phyloP scores from a whole-genome alignment of 2,797 vertebrate genomes.

The Chaetophractus vellerosus region DNA sequence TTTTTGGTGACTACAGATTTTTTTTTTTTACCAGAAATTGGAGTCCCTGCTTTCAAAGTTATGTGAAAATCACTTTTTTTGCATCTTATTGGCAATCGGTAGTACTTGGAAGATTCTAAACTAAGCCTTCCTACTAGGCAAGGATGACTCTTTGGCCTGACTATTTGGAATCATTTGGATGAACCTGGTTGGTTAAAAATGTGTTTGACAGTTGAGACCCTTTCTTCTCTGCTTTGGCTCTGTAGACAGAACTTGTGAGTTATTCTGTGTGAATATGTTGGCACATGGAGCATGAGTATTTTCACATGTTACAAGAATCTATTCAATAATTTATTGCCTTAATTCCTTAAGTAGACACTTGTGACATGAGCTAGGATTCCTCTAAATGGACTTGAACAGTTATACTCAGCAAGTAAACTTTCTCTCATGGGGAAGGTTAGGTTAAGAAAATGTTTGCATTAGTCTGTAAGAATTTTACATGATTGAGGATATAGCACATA shows the following conservation, averaged over 20 bases:
- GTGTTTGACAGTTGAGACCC: conserved; percentile 56
- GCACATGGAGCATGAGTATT: conserved; percentile 28
- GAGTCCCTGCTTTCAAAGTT: conserved; percentile 36
- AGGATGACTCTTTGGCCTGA: conserved; percentile 55
- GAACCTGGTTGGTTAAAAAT: conserved; percentile 70
- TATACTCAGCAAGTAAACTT: conserved; percentile 57
- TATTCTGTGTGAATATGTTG: conserved; percentile 55
- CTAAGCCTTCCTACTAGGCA: conserved; percentile 49
- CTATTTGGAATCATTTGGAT: conserved; percentile 59
- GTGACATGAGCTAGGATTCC: conserved; percentile 50
- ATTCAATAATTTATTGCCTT: conserved; percentile 67
- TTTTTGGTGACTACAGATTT: conserved; percentile 4
- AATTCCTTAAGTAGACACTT: conserved; percentile 59
- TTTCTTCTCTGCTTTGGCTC: conserved; percentile 46
- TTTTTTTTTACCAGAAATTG: not conserved
- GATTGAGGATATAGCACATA: not conserved
- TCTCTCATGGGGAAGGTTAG: conserved; percentile 25
- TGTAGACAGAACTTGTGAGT: conserved; percentile 38
- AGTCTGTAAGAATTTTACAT: conserved; percentile 37
- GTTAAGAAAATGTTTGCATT: conserved; percentile 69
- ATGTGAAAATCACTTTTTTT: conserved; percentile 20
- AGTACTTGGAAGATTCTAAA: conserved; percentile 39
- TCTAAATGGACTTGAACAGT: conserved; percentile 60
- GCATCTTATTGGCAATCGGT: conserved; percentile 26
- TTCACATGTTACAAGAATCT: conserved; percentile 23